phyloP scores from a whole-genome alignment of 1,140 invertebrate genomes.

The Anthonomus grandis region DNA sequence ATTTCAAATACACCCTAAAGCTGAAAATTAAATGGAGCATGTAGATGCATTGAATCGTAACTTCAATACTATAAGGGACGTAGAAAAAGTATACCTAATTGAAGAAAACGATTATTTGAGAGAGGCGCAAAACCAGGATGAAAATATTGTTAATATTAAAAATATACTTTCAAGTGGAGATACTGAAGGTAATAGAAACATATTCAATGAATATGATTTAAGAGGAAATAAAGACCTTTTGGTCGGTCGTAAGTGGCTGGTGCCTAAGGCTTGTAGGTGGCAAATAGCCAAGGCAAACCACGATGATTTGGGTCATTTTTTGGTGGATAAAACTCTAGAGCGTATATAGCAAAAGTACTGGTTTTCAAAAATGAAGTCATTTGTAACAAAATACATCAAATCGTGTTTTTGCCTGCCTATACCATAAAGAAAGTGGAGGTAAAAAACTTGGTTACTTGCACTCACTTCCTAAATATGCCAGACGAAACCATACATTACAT shows the following conservation, averaged over 20 bases:
- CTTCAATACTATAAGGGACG: neutral
- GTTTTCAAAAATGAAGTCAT: constrained; percentile 29
- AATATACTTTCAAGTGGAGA: too few species aligned
- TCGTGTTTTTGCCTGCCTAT: constrained; percentile 14
- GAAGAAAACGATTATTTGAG: constrained; percentile 6
- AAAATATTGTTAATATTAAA: constrained; percentile 13
- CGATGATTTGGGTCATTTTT: constrained; percentile 28
- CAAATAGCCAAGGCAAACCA: constrained; percentile 28
- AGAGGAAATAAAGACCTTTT: constrained; percentile 8
- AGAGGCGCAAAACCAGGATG: neutral
- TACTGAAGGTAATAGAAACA: neutral
- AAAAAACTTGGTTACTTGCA: constrained; percentile 12
- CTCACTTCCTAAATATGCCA: constrained; percentile 8
- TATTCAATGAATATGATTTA: too few species aligned
- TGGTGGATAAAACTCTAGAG: constrained; percentile 27
- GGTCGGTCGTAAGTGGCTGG: constrained; percentile 5
- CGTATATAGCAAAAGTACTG: constrained; percentile 24
- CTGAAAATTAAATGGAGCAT: neutral
- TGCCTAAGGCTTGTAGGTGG: constrained; percentile 25
- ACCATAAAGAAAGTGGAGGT: constrained; percentile 6
- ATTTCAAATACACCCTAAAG: neutral
- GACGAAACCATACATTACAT: too few species aligned
- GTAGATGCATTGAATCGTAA: constrained; percentile 6
- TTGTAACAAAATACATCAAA: constrained; percentile 17
- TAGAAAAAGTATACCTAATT: neutral